phyloP scores from a whole-genome alignment of 2,113 vertebrate genomes.

The Cisticola juncidis region DNA sequence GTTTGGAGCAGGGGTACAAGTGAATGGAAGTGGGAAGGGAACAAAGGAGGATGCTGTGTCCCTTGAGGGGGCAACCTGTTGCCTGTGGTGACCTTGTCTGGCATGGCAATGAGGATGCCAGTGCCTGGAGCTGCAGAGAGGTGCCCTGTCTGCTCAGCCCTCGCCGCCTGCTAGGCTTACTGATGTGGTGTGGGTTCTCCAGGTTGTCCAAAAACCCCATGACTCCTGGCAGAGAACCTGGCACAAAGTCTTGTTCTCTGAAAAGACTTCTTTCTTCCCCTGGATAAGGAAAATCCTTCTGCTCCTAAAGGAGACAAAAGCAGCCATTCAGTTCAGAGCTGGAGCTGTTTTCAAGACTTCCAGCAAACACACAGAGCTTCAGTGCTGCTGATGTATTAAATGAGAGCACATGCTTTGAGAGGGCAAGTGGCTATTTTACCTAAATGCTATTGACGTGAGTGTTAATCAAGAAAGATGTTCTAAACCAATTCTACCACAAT shows the following conservation, averaged over 20 bases:
- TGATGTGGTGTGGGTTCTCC: fast-evolving
- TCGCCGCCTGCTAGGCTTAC: fast-evolving
- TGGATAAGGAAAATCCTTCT: neutral
- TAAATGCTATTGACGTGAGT: neutral
- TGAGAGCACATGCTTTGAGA: neutral
- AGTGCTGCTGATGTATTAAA: neutral
- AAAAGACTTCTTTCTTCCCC: conserved; percentile 4
- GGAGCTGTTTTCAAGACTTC: neutral
- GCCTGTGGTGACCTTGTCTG: neutral
- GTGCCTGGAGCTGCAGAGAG: neutral
- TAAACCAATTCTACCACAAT: neutral
- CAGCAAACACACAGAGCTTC: neutral
- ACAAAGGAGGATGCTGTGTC: neutral
- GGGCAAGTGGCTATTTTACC: neutral
- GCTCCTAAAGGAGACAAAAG: neutral
- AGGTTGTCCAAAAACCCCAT: neutral
- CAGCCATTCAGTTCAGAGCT: neutral
- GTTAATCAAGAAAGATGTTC: neutral
- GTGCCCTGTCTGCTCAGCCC: neutral
- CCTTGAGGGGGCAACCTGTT: neutral
- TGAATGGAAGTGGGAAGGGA: fast-evolving
- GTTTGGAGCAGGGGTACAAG: neutral
- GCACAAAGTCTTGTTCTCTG: neutral
- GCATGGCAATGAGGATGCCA: neutral
- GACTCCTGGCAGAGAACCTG: neutral